Evolutionary conservation across 2,113 vertebrate species (phyloP).

Genomic region (Macrotus californicus): DNA sequence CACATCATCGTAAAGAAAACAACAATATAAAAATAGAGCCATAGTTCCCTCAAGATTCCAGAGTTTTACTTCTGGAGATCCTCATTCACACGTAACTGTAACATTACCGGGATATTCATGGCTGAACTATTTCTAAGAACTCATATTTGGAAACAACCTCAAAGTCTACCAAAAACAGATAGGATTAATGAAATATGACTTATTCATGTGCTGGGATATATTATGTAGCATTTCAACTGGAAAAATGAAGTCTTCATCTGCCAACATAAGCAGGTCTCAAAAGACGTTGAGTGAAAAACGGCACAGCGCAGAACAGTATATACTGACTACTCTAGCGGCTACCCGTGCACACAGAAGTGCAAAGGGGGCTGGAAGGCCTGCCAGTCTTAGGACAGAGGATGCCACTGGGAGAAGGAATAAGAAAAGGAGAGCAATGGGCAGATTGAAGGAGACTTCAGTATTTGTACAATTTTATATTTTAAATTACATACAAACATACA

Average conservation of each 20-base stretch:
- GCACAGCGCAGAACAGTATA: neutral
- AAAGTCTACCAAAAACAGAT: neutral
- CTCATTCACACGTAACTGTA: neutral
- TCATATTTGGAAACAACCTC: neutral
- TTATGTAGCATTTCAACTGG: neutral
- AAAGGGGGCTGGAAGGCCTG: neutral
- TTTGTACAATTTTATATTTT: neutral
- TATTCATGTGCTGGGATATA: neutral
- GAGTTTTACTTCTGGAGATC: slow-evolving; percentile 2
- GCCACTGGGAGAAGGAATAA: neutral
- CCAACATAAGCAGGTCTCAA: neutral
- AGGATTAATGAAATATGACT: neutral
- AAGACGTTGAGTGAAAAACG: neutral
- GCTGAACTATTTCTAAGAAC: neutral
- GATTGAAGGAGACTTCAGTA: neutral
- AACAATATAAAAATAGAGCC: neutral
- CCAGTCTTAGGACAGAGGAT: neutral
- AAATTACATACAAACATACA: neutral
- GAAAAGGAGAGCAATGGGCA: neutral
- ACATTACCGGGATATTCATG: neutral
- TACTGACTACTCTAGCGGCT: neutral
- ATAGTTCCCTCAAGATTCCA: neutral
- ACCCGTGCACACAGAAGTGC: neutral
- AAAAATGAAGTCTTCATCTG: neutral
- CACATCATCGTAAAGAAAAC: neutral